Evolutionary conservation across 2,888 invertebrate species (phyloP), one percentile per base, ranked within the genome.

Genomic region (Zonitis immaculata): DNA sequence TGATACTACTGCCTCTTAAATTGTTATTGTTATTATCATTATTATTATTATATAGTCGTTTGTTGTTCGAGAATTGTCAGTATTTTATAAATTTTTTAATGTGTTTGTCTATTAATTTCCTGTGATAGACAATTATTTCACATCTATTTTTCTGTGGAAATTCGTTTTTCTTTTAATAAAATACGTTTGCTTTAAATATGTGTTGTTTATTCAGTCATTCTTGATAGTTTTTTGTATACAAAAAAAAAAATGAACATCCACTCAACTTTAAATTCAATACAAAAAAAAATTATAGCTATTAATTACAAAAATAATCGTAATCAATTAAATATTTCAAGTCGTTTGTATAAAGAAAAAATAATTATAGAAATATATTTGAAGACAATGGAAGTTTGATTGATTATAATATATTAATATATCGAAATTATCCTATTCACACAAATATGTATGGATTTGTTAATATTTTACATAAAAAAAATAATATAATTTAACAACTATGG

Each of bases 401-500:
- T 44, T 44, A 49, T 53, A 48, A 52, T 44, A 43, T 45, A 26
- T 44, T 53, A 48, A 52, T 44, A 43, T 45, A 26, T 44, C 30
- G 42, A 47, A 25, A 57, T 49, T 51, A 26, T 49, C 52, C 47
- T 54, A 54, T 49, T 53, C 54, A 57, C 54, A 55, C 47, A 51
- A 39, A 43, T 42, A 47, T 14, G 11, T 18, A 55, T 42, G 47
- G 45, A 48, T 52, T 53, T 54, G 57, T 57, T 57, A 57, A 57
- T 57, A 57, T 55, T 54, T 57, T 57, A 57, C 57, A 57, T 51
- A 39, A 52, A 49, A n/a, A n/a, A 52, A 49, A 20, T 49, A 55
- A 47, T 56, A 52, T 55, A 58, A 54, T 51, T 59, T 52, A 58
- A 55, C 55, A 58, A 51, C 51, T 58, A 58, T 55, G 49, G 52